phyloP scores from a whole-genome alignment of 2,888 invertebrate genomes.

The Auanema freiburgensis region DNA sequence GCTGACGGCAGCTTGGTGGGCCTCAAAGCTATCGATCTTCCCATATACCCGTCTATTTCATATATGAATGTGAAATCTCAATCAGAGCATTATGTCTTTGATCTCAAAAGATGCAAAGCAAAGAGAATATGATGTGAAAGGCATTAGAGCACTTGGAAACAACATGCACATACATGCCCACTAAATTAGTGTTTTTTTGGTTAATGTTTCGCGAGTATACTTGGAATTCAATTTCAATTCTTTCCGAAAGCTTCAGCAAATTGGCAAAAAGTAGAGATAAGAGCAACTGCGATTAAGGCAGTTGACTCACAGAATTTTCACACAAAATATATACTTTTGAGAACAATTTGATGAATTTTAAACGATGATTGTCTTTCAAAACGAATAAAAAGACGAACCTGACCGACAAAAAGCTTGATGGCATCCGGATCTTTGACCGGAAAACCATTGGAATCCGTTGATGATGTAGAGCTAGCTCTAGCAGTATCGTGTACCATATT shows the following conservation, averaged over 20 bases:
- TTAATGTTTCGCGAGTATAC: not conserved
- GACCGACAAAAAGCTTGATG: constrained; percentile 84
- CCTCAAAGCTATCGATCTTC: too few relatives aligned
- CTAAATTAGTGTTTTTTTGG: not conserved
- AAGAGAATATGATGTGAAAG: too few relatives aligned
- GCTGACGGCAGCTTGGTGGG: too few relatives aligned
- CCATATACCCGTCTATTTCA: too few relatives aligned
- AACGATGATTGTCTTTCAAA: not conserved
- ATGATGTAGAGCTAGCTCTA: constrained; percentile 44
- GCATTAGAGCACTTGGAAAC: too few relatives aligned
- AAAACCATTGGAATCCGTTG: constrained; percentile 63
- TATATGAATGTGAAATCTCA: too few relatives aligned
- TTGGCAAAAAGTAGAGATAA: not conserved
- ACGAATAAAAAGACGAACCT: constrained; percentile 38
- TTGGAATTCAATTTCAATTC: not conserved
- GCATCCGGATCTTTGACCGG: constrained; percentile 70
- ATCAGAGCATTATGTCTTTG: too few relatives aligned
- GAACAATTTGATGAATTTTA: not conserved
- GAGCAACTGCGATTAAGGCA: constrained; percentile 1
- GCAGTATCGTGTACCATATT: constrained; percentile 21
- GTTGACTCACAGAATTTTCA: not conserved
- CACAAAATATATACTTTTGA: not conserved
- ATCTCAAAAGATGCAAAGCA: too few relatives aligned
- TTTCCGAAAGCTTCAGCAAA: not conserved
- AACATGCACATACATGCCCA: not conserved